Evolutionary conservation across 2,888 invertebrate genomes (phyloP).

Genomic region (Epicampocera succincta): DNA sequence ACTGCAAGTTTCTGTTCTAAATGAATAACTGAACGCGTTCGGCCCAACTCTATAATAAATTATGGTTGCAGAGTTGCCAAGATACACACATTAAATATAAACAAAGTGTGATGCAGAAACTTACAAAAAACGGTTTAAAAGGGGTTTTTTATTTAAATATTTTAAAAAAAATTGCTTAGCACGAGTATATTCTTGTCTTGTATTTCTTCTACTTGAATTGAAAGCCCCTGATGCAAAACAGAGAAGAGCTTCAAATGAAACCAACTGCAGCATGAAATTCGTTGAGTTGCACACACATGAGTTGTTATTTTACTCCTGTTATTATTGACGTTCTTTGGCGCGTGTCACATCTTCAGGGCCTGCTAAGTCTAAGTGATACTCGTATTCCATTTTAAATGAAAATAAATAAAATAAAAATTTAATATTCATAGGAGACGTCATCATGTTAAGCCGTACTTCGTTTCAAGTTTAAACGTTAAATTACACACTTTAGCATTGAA

Average conservation of each 20-base stretch:
- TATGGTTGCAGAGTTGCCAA: no score
- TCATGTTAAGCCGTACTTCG: neutral
- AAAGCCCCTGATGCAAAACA: no score
- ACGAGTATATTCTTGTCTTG: neutral
- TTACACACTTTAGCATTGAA: neutral
- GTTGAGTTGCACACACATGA: constrained; percentile 14
- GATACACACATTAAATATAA: no score
- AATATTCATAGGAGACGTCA: constrained; percentile 24
- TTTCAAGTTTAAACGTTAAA: constrained; percentile 4
- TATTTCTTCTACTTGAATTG: neutral
- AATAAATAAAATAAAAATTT: constrained; percentile 2
- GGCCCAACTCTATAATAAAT: no score
- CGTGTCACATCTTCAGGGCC: constrained; percentile 45
- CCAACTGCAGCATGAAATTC: constrained; percentile 40
- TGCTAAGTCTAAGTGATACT: constrained; percentile 24
- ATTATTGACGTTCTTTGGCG: constrained; percentile 28
- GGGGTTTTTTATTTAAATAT: no score
- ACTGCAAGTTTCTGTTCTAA: no score
- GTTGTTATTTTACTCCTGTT: neutral
- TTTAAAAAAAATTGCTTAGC: neutral
- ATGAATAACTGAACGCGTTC: no score
- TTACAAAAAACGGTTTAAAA: no score
- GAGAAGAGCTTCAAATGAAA: constrained; percentile 8
- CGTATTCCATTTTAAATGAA: neutral
- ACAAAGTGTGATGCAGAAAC: no score